Base-by-base conservation (phyloP, 2,113 vertebrate genomes). In the Channa argus region DNA sequence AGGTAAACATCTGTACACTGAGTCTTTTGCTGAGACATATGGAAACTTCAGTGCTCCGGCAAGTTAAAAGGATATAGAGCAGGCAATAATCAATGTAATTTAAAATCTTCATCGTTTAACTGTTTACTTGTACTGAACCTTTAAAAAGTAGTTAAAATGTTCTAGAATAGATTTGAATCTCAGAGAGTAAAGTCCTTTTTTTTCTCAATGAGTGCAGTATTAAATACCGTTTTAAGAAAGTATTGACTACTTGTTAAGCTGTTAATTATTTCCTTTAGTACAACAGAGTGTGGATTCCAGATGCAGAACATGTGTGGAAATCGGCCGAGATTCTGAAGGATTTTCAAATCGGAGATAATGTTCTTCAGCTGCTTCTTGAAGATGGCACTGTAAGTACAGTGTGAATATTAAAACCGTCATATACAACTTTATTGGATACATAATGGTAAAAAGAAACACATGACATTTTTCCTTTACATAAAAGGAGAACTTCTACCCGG, bases 251-350 rank as follows among this genome's bases (percentile, higher is more conserved):
- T 14, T 60, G 3, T 24, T 24, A 24, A 24, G 24, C 24, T 24
- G 24, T 24, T 24, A 24, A 24, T 24, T 24, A 24, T n/a, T 0
- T 52, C 8, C 41, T 2, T 14, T 53, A 99, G 98, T 99, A 95
- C 91, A 99, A 99, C 87, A 94, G 97, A 88, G 96, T 99, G 34
- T 99, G 98, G 98, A 96, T 99, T 59, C 96, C 96, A n/a, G 95
- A 99, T 88, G 56, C 88, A 1, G 93, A 97, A 59, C 93, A 97
- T 80, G 96, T 99, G 33, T 99, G 98, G 98, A 95, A 93, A 77
- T 98, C 98, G 11, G 98, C 98, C 3, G 98, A 99, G 86, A 97
- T 99, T 49, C 88, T 86, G 3, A 94, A 82, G 83, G 94, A 97
- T 90, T 98, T 96, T 83, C 94, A 86, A 76, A 49, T 73, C 44